phyloP scores from a whole-genome alignment of 2,113 vertebrate species.

The Chaenocephalus aceratus region DNA sequence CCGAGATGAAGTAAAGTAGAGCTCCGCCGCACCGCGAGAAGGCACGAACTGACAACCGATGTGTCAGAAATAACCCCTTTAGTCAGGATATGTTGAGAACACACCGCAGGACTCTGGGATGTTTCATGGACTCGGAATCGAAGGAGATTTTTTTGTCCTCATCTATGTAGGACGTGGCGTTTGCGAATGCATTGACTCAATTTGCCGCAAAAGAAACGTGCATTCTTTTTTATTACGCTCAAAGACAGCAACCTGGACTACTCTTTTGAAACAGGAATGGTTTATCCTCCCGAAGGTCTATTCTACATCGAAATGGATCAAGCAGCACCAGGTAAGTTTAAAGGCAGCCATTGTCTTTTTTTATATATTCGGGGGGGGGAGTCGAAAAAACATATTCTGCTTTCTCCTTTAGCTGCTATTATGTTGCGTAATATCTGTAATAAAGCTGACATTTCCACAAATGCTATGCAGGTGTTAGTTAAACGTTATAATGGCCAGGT shows the following conservation, averaged over 20 bases:
- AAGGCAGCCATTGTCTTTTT: conserved; percentile 72
- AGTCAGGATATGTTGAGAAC: conserved; percentile 40
- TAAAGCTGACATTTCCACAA: conserved; percentile 38
- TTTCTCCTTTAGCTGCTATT: background rate
- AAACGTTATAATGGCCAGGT: conserved; percentile 45
- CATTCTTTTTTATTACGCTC: conserved; percentile 14
- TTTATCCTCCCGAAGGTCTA: conserved; percentile 79
- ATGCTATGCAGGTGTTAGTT: conserved; percentile 41
- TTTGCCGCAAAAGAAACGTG: conserved; percentile 25
- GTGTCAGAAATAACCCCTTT: background rate
- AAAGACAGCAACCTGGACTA: conserved; percentile 67
- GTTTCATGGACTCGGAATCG: conserved; percentile 32
- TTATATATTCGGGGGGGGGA: background rate
- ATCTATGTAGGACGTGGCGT: conserved; percentile 51
- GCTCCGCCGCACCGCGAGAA: background rate
- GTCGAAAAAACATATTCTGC: conserved; percentile 13
- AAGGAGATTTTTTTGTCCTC: conserved; percentile 36
- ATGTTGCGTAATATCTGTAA: background rate
- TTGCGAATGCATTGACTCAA: conserved; percentile 37
- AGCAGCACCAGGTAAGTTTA: conserved; percentile 80
- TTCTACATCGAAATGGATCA: conserved; percentile 85
- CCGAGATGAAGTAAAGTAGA: conserved; percentile 70
- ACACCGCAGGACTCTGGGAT: conserved; percentile 34
- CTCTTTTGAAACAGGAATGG: conserved; percentile 77
- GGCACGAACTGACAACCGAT: conserved; percentile 21